These are phyloP conservation scores for Craterocephalus amniculus DNA, from an alignment of 2,797 vertebrate genomes.

Conservation along the genomic window DNA sequence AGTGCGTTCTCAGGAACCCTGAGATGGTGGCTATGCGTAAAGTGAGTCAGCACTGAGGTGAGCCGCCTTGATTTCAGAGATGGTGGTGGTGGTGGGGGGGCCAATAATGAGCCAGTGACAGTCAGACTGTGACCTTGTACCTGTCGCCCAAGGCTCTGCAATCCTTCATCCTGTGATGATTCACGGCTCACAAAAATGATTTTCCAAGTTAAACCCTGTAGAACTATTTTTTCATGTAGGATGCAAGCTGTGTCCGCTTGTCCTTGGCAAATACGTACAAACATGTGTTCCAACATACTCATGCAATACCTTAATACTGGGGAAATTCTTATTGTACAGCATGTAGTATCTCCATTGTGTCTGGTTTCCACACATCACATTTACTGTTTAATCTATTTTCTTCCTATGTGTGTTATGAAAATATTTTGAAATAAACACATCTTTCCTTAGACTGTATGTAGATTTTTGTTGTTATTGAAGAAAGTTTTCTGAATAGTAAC, in stretches of 20 bases:
- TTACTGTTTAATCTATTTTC: slow-evolving; percentile 58
- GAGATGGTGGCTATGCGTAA: slow-evolving; percentile 32
- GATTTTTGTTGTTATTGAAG: slow-evolving; percentile 1
- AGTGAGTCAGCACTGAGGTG: slow-evolving; percentile 66
- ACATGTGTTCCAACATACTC: slow-evolving; percentile 36
- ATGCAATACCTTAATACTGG: slow-evolving; percentile 61
- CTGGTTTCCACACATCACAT: slow-evolving; percentile 54
- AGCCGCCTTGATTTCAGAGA: slow-evolving; percentile 46
- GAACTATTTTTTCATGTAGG: slow-evolving; percentile 36
- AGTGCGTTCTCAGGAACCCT: slow-evolving; percentile 44
- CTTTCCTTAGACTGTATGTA: slow-evolving; percentile 63
- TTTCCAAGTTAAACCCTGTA: slow-evolving; percentile 29
- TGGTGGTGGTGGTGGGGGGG: slow-evolving; percentile 8
- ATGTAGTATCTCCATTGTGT: slow-evolving; percentile 71
- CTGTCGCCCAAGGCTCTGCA: slow-evolving; percentile 14
- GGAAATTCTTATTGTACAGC: slow-evolving; percentile 65
- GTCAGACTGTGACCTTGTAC: slow-evolving; percentile 57
- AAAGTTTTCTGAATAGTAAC: background rate
- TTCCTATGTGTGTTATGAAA: slow-evolving; percentile 64
- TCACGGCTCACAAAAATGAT: slow-evolving; percentile 24
- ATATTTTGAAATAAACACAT: slow-evolving; percentile 81
- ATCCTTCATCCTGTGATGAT: slow-evolving; percentile 43
- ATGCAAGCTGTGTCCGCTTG: slow-evolving; percentile 45
- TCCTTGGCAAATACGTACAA: slow-evolving; percentile 33
- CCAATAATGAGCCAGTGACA: slow-evolving; percentile 46